These are phyloP conservation scores for Isaurus tuberculatus DNA, from an alignment of 92 coral and sea anemone species.

Conservation along the genomic window DNA sequence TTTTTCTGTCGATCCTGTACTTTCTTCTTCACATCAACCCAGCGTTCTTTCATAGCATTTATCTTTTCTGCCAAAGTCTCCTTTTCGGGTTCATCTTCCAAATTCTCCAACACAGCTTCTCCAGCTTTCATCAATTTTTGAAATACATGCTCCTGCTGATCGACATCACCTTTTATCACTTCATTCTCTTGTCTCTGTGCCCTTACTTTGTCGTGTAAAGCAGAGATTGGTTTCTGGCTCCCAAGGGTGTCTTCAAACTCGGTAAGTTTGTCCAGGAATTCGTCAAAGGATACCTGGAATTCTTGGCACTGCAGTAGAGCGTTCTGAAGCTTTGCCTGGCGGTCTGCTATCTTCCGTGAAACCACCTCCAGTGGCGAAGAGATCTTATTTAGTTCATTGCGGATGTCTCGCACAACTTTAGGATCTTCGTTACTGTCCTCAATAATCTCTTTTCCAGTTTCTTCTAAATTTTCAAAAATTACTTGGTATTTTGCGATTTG, in stretches of 20 bases:
- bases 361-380: constrained; percentile 85
- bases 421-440: constrained; percentile 88
- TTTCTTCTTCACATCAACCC: constrained; percentile 69
- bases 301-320: constrained; percentile 93
- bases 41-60: constrained; percentile 73
- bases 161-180: constrained; percentile 67
- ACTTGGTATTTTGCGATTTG: constrained; percentile 80
- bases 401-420: constrained; percentile 90
- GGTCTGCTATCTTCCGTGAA: constrained; percentile 87
- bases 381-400: constrained; percentile 88
- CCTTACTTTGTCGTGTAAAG: constrained; percentile 81
- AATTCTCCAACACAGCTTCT: constrained; percentile 79
- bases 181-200: constrained; percentile 87
- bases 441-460: constrained; percentile 86
- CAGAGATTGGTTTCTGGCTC: constrained; percentile 86
- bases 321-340: constrained; percentile 92
- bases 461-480: constrained; percentile 78
- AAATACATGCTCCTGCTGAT: constrained; percentile 78
- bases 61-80: constrained; percentile 78
- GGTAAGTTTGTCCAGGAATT: constrained; percentile 78
- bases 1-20: constrained; percentile 76
- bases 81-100: constrained; percentile 90
- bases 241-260: constrained; percentile 65
- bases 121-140: constrained; percentile 86
- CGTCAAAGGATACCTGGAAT: constrained; percentile 92